Evolutionary conservation across 2,797 vertebrate genomes (phyloP).

Genomic region (Onychomys leucogaster): DNA sequence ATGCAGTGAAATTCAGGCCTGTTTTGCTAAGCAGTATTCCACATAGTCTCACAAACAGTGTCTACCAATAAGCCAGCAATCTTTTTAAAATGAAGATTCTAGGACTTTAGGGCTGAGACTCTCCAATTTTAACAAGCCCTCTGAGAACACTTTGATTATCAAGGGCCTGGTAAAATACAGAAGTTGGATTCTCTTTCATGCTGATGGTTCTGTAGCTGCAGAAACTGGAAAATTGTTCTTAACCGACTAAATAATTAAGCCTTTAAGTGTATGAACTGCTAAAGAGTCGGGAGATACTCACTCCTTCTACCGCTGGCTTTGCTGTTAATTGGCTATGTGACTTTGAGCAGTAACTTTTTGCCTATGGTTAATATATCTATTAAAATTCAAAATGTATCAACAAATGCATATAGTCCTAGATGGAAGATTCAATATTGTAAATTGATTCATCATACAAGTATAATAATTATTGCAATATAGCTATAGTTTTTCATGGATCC

Average conservation of each 20-base stretch:
- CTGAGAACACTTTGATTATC: conserved; percentile 24
- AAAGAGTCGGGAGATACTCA: conserved; percentile 55
- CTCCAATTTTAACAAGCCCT: conserved; percentile 32
- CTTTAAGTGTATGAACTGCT: conserved; percentile 45
- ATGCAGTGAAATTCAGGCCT: conserved; percentile 39
- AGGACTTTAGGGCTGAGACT: background rate
- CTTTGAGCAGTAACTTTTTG: conserved; percentile 35
- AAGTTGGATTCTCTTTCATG: conserved; percentile 57
- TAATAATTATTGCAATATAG: conserved; percentile 53
- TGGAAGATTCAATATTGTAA: conserved; percentile 40
- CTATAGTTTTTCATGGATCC: background rate
- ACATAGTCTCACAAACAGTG: conserved; percentile 23
- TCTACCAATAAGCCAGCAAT: conserved; percentile 18
- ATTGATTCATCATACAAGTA: conserved; percentile 35
- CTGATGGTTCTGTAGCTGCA: conserved; percentile 49
- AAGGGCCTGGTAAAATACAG: background rate
- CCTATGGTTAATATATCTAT: conserved; percentile 48
- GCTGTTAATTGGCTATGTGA: conserved; percentile 31
- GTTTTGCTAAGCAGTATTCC: conserved; percentile 22
- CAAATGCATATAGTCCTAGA: background rate
- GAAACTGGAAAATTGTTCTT: conserved; percentile 48
- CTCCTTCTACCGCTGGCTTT: conserved; percentile 19
- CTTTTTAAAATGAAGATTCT: conserved; percentile 33
- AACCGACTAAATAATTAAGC: conserved; percentile 71
- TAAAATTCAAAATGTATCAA: conserved; percentile 66